Evolutionary conservation across 2,797 vertebrate genomes (phyloP).

Genomic region (Melopsittacus undulatus): DNA sequence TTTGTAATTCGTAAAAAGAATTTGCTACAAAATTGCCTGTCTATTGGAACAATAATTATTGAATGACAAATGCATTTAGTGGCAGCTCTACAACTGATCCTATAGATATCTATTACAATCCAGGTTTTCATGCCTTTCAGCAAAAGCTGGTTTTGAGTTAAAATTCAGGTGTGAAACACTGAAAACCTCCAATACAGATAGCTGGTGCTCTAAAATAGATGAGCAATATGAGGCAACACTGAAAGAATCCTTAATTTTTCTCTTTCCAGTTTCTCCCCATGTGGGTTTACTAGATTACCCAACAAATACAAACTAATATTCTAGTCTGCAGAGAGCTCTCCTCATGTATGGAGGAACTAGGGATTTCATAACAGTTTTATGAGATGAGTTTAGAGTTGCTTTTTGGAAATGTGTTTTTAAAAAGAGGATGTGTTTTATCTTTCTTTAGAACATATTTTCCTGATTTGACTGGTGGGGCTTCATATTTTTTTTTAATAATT

Average conservation of each 20-base stretch:
- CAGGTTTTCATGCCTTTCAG: background rate
- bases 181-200: background rate
- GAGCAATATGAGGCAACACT: background rate
- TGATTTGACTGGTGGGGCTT: background rate
- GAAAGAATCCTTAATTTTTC: background rate
- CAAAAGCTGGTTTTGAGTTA: background rate
- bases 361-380: constrained; percentile 49
- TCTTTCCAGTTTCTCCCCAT: background rate
- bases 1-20: background rate
- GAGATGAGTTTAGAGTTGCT: constrained; percentile 12
- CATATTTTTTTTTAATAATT: constrained; percentile 12
- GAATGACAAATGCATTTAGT: background rate
- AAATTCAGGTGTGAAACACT: background rate
- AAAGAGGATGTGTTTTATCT: constrained; percentile 53
- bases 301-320: constrained; percentile 16
- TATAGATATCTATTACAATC: background rate
- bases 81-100: background rate
- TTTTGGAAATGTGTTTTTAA: constrained; percentile 52
- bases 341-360: background rate
- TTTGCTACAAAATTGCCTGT: background rate
- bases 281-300: constrained; percentile 51
- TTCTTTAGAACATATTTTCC: constrained; percentile 36
- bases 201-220: background rate
- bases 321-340: background rate
- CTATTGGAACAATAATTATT: background rate